Evolutionary conservation across 2,113 vertebrate genomes (phyloP), one percentile per base, ranked within the genome.

Genomic region (Catharus minimus): DNA sequence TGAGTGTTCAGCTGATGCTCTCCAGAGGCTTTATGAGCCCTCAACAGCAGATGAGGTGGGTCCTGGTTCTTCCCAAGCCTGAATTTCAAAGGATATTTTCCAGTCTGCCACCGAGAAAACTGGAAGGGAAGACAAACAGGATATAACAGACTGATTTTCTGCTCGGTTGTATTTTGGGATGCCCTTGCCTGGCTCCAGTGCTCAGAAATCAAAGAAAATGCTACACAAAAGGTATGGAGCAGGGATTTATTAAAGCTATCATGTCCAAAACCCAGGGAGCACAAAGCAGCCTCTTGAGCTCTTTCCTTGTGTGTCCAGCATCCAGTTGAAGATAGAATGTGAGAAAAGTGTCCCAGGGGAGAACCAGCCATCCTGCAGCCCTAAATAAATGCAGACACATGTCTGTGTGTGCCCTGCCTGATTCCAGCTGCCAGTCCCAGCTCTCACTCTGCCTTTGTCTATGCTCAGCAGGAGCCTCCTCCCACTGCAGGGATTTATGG

Each of bases 101-200:
- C 57, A 64, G 16, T 27, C 30, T 76, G 36, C 30, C 27, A 77
- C 47, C 0, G 2, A 72, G 41, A 79, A 64, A 56, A 9, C 32
- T 50, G 32, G 11, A 50, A 28, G 23, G 32, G 49, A 60, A 74
- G 30, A 17, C 44, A 64, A 66, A 33, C 9, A 53, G 38, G 39
- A 17, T 36, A 28, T 15, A 73, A 60, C 9, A 69, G 47, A 39
- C 11, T 15, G 26, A 50, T 77, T 81, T 90, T 84, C 43, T 67
- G 33, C 65, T 92, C 3, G 4, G 6, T 67, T 72, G 6, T 50
- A 9, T 56, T 86, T 52, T 68, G 46, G 22, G 22, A 61, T 86
- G 41, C 8, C 13, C 18, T 75, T 61, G 26, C 32, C 32, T 76
- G 32, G 8, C 49, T 89, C 41, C 9, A 55, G 0, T 0, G 0